Conservation (phyloP, 2,113 vertebrate species). For the Apaloderma vittatum region DNA sequence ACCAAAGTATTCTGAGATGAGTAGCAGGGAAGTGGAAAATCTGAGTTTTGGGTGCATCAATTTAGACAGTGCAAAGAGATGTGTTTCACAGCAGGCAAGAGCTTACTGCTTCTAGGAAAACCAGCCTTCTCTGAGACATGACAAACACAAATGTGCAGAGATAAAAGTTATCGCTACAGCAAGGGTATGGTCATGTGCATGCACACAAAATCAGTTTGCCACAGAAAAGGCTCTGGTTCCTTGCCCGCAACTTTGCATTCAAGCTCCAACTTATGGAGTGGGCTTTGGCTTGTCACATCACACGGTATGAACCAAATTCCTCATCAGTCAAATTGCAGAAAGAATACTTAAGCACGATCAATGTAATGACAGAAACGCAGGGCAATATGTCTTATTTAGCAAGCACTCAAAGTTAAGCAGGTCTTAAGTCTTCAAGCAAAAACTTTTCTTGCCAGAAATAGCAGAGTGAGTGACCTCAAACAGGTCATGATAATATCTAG, state of each 20-base stretch:
- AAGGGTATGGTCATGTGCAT: background rate
- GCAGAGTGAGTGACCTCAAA: background rate
- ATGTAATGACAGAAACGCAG: background rate
- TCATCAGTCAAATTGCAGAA: background rate
- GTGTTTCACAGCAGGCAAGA: background rate
- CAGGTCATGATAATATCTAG: background rate
- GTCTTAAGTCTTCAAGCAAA: background rate
- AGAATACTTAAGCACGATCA: background rate
- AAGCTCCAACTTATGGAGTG: no score
- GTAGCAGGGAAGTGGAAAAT: background rate
- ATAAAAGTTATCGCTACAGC: background rate
- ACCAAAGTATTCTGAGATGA: background rate
- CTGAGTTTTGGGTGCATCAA: background rate
- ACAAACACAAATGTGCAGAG: background rate
- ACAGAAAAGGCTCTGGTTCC: background rate
- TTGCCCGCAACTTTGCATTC: background rate
- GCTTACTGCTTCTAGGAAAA: background rate
- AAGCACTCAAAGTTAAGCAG: background rate
- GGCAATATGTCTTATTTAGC: background rate
- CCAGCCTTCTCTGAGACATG: background rate
- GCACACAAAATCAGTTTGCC: background rate
- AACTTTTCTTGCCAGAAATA: background rate
- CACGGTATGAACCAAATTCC: background rate
- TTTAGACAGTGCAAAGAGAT: accelerated
- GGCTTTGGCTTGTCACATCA: accelerated